Conservation (phyloP, 2,888 invertebrate genomes). For the Steinernema hermaphroditum region DNA sequence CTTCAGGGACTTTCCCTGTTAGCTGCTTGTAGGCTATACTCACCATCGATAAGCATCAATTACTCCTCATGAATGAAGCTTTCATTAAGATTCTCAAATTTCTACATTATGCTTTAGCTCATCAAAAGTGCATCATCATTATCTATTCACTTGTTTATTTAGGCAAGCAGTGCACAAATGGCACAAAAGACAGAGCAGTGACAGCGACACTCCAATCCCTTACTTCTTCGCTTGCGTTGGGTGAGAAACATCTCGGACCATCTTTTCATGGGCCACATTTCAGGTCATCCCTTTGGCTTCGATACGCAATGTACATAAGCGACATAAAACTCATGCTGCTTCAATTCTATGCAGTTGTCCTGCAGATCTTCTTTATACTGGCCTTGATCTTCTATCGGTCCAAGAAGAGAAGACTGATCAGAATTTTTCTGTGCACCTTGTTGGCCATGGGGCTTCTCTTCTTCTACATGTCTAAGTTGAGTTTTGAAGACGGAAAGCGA, state of each 20-base stretch:
- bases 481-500: conserved; percentile 58
- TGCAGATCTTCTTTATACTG: conserved; percentile 61
- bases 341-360: conserved; percentile 57
- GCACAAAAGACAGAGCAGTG: conserved; percentile 57
- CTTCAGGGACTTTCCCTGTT: too few species aligned
- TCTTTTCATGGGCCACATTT: not conserved
- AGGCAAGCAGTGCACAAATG: conserved; percentile 66
- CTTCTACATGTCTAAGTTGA: conserved; percentile 49
- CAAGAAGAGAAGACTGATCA: conserved; percentile 46
- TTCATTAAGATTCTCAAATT: too few species aligned
- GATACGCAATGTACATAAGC: conserved; percentile 62
- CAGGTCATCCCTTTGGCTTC: conserved; percentile 59
- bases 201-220: conserved; percentile 61
- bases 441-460: conserved; percentile 48
- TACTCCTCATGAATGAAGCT: too few species aligned
- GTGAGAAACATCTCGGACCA: conserved; percentile 33
- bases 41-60: too few species aligned
- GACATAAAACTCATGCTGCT: conserved; percentile 61
- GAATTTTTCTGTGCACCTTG: conserved; percentile 39
- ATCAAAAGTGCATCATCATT: too few species aligned
- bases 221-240: conserved; percentile 61
- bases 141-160: conserved; percentile 36
- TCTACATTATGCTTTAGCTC: too few species aligned
- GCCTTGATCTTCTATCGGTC: conserved; percentile 57
- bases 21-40: too few species aligned